Percentiles rank a stretch among this genome's conserved stretches.
Conservation (phyloP, 2,888 invertebrate genomes). For the Ophioninae sp. region DNA sequence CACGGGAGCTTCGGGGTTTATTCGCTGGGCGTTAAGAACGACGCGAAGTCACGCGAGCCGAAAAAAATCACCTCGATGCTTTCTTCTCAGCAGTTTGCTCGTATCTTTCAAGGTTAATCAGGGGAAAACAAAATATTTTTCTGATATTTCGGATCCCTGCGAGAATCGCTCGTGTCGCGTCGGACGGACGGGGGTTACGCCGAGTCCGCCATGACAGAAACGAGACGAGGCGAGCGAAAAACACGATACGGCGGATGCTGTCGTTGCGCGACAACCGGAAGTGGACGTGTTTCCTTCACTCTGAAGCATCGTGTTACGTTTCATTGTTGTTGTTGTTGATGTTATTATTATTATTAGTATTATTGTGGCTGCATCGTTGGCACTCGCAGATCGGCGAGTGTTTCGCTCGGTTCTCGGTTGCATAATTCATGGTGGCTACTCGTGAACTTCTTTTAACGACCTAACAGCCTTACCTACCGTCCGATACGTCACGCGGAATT, state of each 20-base stretch:
- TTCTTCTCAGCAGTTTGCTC: background rate
- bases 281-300: background rate
- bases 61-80: background rate
- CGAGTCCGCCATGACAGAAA: too few species aligned
- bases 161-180: too few species aligned
- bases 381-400: slow-evolving; percentile 29
- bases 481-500: slow-evolving; percentile 31
- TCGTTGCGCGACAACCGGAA: background rate
- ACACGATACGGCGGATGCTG: background rate
- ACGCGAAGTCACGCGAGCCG: background rate
- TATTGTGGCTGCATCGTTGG: background rate
- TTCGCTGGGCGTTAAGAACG: background rate
- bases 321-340: background rate
- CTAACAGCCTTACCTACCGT: slow-evolving; percentile 45
- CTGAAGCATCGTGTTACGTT: slow-evolving; percentile 5
- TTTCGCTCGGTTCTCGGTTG: slow-evolving; percentile 54
- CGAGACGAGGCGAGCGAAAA: background rate
- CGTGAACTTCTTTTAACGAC: slow-evolving; percentile 38
- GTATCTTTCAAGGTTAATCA: background rate
- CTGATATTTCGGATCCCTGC: too few species aligned
- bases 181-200: background rate
- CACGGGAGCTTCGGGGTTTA: background rate
- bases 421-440: slow-evolving; percentile 56
- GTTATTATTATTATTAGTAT: too few species aligned
- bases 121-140: too few species aligned